phyloP scores from a whole-genome alignment of 2,888 invertebrate genomes.

The Rotaria sp. region DNA sequence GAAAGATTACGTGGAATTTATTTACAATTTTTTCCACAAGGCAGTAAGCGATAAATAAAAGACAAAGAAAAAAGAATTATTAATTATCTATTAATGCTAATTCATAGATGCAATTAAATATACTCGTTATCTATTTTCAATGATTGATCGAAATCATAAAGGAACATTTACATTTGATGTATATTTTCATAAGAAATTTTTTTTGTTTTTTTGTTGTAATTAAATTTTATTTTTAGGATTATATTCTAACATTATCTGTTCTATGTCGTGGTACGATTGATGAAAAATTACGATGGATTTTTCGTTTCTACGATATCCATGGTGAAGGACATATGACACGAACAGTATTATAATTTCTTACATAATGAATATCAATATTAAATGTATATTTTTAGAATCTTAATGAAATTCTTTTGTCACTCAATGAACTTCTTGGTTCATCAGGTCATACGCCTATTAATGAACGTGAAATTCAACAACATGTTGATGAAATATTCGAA shows the following conservation, averaged over 20 bases:
- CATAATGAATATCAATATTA: too few relatives aligned
- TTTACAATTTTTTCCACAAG: constrained; percentile 93
- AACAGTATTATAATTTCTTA: constrained; percentile 70
- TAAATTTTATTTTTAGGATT: constrained; percentile 65
- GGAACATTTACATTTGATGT: constrained; percentile 86
- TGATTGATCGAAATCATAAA: constrained; percentile 83
- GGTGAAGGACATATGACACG: constrained; percentile 80
- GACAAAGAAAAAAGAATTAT: background rate
- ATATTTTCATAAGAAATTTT: constrained; percentile 58
- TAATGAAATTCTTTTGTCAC: constrained; percentile 56
- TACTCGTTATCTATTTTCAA: constrained; percentile 84
- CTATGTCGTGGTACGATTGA: constrained; percentile 81
- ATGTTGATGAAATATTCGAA: constrained; percentile 86
- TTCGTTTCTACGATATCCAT: constrained; percentile 88
- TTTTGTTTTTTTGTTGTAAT: background rate
- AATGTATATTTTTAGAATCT: constrained; percentile 61
- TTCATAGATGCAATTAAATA: constrained; percentile 76
- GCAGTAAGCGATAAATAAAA: constrained; percentile 66
- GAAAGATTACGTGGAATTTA: constrained; percentile 92
- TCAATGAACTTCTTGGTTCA: constrained; percentile 88
- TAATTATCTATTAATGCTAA: too few relatives aligned
- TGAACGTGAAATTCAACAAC: constrained; percentile 75
- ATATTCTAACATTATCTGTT: constrained; percentile 83
- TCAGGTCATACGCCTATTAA: constrained; percentile 75
- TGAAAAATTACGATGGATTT: constrained; percentile 90